These are phyloP conservation scores for Sorex fumeus DNA, from an alignment of 2,113 vertebrate species.

Conservation along the genomic window DNA sequence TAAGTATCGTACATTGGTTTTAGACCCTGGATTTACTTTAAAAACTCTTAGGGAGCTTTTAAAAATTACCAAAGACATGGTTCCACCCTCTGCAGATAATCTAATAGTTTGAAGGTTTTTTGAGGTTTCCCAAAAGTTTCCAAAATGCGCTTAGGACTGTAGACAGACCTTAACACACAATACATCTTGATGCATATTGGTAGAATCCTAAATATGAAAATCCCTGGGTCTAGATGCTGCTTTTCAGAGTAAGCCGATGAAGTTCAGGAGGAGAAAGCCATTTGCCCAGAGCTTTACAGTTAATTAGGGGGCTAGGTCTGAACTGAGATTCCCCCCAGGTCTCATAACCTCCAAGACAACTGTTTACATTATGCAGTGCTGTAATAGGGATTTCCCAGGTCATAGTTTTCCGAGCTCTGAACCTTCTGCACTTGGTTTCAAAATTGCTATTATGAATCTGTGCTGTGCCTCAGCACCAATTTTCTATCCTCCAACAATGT, in stretches of 20 bases:
- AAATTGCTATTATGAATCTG: neutral
- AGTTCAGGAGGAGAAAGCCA: neutral
- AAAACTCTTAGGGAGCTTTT: conserved; percentile 4
- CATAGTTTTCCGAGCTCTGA: neutral
- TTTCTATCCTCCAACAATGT: conserved; percentile 38
- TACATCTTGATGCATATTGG: neutral
- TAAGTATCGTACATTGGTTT: neutral
- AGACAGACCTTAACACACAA: neutral
- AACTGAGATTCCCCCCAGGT: neutral
- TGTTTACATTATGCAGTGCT: neutral
- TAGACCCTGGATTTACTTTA: neutral
- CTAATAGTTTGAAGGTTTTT: neutral
- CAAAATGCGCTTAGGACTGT: neutral
- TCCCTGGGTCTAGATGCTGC: neutral
- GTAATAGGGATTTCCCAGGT: neutral
- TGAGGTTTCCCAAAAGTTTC: neutral
- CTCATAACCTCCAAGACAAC: conserved; percentile 1
- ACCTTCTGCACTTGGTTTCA: neutral
- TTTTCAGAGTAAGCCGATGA: conserved; percentile 52
- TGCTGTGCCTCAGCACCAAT: neutral
- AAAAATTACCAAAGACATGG: neutral
- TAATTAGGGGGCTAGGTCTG: conserved; percentile 56
- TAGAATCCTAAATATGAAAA: neutral
- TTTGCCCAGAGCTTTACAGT: conserved; percentile 47
- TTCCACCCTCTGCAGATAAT: neutral